phyloP scores from a whole-genome alignment of 2,113 vertebrate species.

The Myxocyprinus asiaticus region DNA sequence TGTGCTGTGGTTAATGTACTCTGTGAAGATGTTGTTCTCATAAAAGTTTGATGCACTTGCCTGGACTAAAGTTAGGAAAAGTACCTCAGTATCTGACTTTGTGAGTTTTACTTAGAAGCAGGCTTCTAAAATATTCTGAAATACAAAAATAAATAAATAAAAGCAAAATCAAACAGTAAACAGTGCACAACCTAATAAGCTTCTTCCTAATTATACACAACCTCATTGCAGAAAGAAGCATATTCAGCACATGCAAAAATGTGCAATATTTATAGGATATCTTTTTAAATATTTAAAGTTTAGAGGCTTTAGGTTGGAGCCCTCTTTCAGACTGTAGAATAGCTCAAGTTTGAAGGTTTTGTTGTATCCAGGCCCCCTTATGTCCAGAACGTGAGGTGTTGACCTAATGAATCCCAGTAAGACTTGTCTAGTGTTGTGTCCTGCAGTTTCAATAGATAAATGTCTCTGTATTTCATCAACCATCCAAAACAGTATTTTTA shows the following conservation, averaged over 20 bases:
- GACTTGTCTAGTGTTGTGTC: no score
- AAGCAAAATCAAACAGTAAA: background rate
- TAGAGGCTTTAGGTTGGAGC: background rate
- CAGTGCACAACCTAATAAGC: background rate
- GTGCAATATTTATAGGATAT: background rate
- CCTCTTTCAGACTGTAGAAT: background rate
- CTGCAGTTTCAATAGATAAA: no score
- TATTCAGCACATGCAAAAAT: background rate
- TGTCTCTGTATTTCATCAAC: background rate
- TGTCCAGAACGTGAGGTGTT: no score
- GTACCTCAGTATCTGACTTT: background rate
- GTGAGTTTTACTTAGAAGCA: constrained; percentile 14
- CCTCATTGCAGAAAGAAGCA: background rate
- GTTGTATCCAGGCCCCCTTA: no score
- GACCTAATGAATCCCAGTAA: no score
- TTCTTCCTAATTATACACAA: background rate
- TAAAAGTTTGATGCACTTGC: constrained; percentile 22
- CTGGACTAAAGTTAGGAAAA: constrained; percentile 2
- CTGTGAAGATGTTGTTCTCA: constrained; percentile 24
- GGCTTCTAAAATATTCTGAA: background rate
- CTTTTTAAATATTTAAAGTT: constrained; percentile 10
- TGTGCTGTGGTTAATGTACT: background rate
- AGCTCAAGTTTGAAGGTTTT: background rate
- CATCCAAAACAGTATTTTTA: constrained; percentile 7
- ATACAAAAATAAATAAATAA: constrained; percentile 1